Conservation (phyloP, 2,113 vertebrate species). For the Silurus asotus region DNA sequence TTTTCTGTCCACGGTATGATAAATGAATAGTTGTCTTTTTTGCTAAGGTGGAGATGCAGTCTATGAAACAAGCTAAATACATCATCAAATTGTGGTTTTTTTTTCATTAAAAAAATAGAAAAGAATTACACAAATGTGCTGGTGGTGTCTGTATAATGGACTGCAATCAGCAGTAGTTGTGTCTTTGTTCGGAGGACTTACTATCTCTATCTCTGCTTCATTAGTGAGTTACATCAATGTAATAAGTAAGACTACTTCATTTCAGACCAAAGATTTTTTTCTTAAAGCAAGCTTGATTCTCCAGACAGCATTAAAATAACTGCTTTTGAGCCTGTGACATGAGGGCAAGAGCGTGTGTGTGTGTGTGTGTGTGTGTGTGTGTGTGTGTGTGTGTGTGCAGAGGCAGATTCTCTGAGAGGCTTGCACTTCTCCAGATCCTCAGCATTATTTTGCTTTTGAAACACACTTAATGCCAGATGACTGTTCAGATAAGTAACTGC, state of each 20-base stretch:
- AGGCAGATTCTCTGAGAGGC: neutral
- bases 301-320: neutral
- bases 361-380: neutral
- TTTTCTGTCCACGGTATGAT: neutral
- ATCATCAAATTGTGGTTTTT: neutral
- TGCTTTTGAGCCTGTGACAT: conserved; percentile 11
- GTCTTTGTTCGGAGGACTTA: neutral
- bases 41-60: neutral
- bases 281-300: neutral
- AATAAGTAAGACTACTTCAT: neutral
- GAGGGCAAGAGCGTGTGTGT: neutral
- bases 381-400: neutral
- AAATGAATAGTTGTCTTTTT: neutral
- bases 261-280: neutral
- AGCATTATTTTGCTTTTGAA: conserved; percentile 39
- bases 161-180: neutral
- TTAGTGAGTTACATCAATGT: neutral
- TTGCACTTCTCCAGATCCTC: neutral
- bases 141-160: neutral
- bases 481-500: conserved; percentile 32
- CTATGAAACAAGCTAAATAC: neutral
- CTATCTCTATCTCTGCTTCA: neutral
- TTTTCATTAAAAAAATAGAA: neutral
- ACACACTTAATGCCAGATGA: conserved; percentile 30
- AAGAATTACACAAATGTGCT: neutral